These are phyloP conservation scores for Leptocoma aspasia DNA, from an alignment of 2,113 vertebrate genomes.

Conservation along the genomic window DNA sequence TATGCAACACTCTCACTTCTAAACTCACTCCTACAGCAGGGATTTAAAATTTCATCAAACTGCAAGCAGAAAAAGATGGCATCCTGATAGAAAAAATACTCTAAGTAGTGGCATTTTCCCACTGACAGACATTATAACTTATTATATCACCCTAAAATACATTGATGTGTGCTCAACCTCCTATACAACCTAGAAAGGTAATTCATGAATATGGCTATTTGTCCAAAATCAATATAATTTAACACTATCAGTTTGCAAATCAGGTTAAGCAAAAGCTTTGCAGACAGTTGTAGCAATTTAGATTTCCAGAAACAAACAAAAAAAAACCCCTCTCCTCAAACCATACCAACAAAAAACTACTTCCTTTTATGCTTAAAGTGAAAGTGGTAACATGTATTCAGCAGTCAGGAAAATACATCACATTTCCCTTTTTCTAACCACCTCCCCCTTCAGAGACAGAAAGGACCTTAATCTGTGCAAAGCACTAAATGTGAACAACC, in stretches of 20 bases:
- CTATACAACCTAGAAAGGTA: background rate
- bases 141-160: background rate
- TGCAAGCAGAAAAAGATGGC: background rate
- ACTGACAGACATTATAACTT: background rate
- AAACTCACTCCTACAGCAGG: background rate
- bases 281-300: background rate
- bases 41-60: background rate
- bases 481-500: background rate
- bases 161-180: background rate
- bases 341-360: background rate
- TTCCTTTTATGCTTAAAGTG: background rate
- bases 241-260: background rate
- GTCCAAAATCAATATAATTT: background rate
- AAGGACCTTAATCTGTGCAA: background rate
- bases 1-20: slow-evolving; percentile 23
- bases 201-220: background rate
- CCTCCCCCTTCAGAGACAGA: background rate
- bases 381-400: background rate
- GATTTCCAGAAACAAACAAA: background rate
- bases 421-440: background rate
- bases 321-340: rapidly evolving
- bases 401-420: background rate
- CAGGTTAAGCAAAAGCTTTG: background rate
- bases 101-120: background rate
- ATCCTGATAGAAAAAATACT: background rate